These are phyloP conservation scores for Scopus umbretta DNA, from an alignment of 2,113 vertebrate species.

Conservation along the genomic window DNA sequence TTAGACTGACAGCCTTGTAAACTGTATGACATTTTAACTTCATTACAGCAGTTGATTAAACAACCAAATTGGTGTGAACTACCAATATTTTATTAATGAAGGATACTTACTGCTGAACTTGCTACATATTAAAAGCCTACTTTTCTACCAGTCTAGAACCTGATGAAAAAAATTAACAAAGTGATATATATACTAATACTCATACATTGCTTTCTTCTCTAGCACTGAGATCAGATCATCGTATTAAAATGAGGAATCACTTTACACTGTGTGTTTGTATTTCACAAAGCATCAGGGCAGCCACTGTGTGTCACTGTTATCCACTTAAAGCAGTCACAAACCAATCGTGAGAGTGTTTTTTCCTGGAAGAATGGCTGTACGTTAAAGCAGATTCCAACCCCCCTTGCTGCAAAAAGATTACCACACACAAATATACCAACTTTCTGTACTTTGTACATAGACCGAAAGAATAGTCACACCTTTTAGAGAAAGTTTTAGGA, in stretches of 20 bases:
- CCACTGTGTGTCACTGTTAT: conserved; percentile 60
- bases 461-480: not conserved
- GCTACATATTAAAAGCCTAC: not conserved
- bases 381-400: not conserved
- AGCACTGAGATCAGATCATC: not conserved
- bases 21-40: not conserved
- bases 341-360: not conserved
- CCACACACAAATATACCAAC: not conserved
- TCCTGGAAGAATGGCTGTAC: not conserved
- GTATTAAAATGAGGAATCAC: not conserved
- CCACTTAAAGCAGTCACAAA: not conserved
- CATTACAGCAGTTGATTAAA: not conserved
- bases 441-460: not conserved
- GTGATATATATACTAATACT: not conserved
- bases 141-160: not conserved
- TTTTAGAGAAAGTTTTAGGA: not conserved
- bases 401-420: not conserved
- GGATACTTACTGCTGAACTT: not conserved
- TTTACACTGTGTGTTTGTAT: not conserved
- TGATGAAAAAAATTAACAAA: not conserved
- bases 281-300: not conserved
- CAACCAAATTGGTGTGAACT: not conserved
- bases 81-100: not conserved
- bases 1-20: not conserved
- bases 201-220: not conserved